Base-by-base conservation (phyloP, 2,113 vertebrate species). In the Channa maculata region DNA sequence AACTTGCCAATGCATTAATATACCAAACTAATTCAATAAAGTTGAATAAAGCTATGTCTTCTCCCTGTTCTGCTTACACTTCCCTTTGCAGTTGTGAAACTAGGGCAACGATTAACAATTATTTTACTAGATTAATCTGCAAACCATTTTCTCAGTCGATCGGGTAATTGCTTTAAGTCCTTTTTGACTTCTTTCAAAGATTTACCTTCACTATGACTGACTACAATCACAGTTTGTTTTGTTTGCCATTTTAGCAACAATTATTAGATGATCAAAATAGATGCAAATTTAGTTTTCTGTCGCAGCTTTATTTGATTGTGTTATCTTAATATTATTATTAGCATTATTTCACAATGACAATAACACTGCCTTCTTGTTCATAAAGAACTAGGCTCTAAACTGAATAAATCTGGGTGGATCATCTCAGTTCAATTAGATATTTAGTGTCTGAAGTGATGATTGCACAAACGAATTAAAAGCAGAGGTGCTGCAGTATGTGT, bases 21-120 rank as follows among this genome's bases (percentile, higher is more conserved):
- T 70, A 80, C 76, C 34, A 46, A 44, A 71, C 36, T 5, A 50
- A 52, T 34, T 7, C 41, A 60, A 58, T 57, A 71, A 48, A 53
- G 43, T 34, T 34, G 13, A 13, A 9, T 38, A 12, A 38, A 52
- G 10, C 6, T 0, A 9, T 54, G 33, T 59, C 2, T 1, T 39
- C 7, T 24, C 45, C 7, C 39, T 3, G 13, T 50, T 8, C 11
- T 14, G 24, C 24, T 2, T 34, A 6, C 15, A 3, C 12, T 61
- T 38, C 65, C 15, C 7, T 12, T 24, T 50, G n/a, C 59, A 24
- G 8, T 39, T 5, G 34, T 13, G 36, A 38, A 14, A 8, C 36
- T 14, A 57, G 2, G 36, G 7, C 24, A 24, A 24, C 24, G 24
- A 24, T 24, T 24, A 58, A 12, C 4, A 3, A 11, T 3, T 5